A percentile compares a stretch with the other conserved stretches of the same genome.
Conservation (phyloP, 2,888 invertebrate genomes). For the Melanostoma mellinum region DNA sequence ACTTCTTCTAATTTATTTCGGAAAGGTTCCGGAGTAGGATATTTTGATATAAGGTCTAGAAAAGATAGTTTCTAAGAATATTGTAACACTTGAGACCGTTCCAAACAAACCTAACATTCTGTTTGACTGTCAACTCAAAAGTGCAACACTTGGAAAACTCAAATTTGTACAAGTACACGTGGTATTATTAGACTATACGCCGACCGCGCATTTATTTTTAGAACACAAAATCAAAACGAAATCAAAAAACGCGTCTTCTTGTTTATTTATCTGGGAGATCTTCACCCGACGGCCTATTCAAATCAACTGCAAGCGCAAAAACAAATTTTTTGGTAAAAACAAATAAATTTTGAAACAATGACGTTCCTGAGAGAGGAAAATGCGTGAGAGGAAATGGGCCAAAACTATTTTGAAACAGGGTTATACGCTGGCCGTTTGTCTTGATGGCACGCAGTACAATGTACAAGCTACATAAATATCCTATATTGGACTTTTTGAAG, state of each 20-base stretch:
- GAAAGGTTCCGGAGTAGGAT: constrained; percentile 82
- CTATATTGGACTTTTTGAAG: constrained; percentile 6
- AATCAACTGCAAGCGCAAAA: constrained; percentile 44
- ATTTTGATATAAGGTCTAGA: constrained; percentile 79
- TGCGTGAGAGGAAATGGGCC: constrained; percentile 26
- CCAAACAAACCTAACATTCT: constrained; percentile 53
- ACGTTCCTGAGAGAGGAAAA: neutral
- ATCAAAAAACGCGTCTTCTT: constrained; percentile 27
- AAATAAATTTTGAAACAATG: constrained; percentile 11
- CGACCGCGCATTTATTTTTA: constrained; percentile 54
- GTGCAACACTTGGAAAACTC: constrained; percentile 42
- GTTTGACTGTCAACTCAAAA: constrained; percentile 24
- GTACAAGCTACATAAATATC: neutral
- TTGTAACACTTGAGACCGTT: neutral
- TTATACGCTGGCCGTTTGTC: constrained; percentile 1
- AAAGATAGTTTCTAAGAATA: constrained; percentile 25
- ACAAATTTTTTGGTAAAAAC: constrained; percentile 13
- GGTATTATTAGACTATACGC: constrained; percentile 64
- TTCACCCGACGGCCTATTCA: constrained; percentile 49
- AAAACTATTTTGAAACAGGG: constrained; percentile 41
- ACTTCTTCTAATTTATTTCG: constrained; percentile 89
- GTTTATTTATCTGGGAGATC: constrained; percentile 49
- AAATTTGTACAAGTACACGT: constrained; percentile 45
- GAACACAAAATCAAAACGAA: constrained; percentile 35
- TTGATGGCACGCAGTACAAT: neutral